Base-by-base conservation (phyloP, 2,888 invertebrate species). In the Muscina levida region DNA sequence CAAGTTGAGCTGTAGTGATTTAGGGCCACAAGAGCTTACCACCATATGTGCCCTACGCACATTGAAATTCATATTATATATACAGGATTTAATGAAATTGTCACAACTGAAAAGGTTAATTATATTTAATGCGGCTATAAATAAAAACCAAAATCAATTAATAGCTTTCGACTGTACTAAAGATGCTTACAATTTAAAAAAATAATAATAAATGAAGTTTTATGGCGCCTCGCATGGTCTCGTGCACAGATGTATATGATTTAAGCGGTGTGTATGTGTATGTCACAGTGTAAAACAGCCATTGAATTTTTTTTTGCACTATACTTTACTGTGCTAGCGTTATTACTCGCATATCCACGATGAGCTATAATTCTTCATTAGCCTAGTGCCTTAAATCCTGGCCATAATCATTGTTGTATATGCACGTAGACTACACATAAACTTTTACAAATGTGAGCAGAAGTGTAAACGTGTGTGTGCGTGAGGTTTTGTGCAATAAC, bases 301-400 rank as follows among this genome's bases (percentile, higher is more conserved):
- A 39, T 39, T 19, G 62, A 22, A 42, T 5, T 39, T 39, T 3
- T 26, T 26, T 57, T 8, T 39, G 11, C n/a, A 10, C 1, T 59
- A 19, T 39, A 19, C 62, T 5, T 48, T 10, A 5, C 42, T 71
- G 57, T 31, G n/a, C 5, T 62, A 22, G 62, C 42, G 56, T 75
- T 72, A 72, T 76, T 70, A 72, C 75, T 76, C 78, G 73, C 77
- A 71, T 77, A 57, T 81, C 77, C 80, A 77, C 57, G 66, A 66
- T 85, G 84, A 83, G 83, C 85, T 83, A 85, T 88, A 88, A 88
- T 88, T 88, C 88, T 87, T 87, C 88, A 88, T 88, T 88, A 88
- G 87, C 86, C 85, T 85, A 88, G 85, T 87, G 87, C 85, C 88
- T 87, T 84, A 85, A 84, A 85, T 83, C 81, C 81, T 70, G 72